These are phyloP conservation scores for Pseudomyrmex gracilis DNA, from an alignment of 1,140 invertebrate genomes.

Conservation along the genomic window DNA sequence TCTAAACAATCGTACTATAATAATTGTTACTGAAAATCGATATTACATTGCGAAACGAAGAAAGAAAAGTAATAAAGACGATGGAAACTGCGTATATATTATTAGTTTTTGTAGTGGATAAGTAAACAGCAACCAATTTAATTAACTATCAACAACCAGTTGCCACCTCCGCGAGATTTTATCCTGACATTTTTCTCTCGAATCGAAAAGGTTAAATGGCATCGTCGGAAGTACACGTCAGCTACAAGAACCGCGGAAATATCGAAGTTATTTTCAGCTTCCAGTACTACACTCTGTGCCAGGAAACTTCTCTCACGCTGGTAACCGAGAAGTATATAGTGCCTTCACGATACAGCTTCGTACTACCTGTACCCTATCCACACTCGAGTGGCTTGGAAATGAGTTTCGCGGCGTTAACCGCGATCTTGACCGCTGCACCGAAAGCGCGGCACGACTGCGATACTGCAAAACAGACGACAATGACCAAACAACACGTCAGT, in stretches of 20 bases:
- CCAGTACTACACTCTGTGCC: constrained; percentile 21
- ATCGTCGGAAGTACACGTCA: constrained; percentile 40
- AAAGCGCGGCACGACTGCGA: constrained; percentile 25
- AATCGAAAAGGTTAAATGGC: constrained; percentile 37
- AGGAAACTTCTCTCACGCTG: constrained; percentile 7
- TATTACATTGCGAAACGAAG: not conserved
- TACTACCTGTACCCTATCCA: constrained; percentile 37
- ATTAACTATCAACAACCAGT: not conserved
- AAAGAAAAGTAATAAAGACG: not conserved
- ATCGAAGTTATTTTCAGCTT: constrained; percentile 54
- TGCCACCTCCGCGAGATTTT: not conserved
- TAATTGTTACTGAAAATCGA: not conserved
- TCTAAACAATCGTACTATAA: too few species aligned
- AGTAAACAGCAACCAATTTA: not conserved
- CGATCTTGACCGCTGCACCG: constrained; percentile 53
- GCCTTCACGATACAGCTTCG: not conserved
- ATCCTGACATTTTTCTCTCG: constrained; percentile 40
- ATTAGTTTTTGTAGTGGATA: not conserved
- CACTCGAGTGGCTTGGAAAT: constrained; percentile 53
- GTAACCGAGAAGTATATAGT: constrained; percentile 49
- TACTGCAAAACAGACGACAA: constrained; percentile 27
- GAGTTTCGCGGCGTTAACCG: constrained; percentile 56
- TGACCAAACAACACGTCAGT: constrained; percentile 26
- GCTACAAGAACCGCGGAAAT: constrained; percentile 46
- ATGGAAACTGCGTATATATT: not conserved